phyloP scores from a whole-genome alignment of 2,113 vertebrate species.

The Balaenoptera acutorostrata region DNA sequence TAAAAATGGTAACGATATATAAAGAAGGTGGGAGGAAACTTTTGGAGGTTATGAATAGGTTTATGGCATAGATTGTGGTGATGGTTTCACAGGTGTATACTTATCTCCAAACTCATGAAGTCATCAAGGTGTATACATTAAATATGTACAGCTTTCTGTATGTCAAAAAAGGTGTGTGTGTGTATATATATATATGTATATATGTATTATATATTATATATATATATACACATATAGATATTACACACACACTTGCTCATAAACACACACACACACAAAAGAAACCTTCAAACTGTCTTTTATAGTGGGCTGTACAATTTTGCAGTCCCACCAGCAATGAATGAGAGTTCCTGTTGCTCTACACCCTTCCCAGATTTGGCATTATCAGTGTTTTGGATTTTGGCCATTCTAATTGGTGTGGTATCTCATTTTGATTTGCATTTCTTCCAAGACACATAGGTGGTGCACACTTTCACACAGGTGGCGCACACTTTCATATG shows the following conservation, averaged over 20 bases:
- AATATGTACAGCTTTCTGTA: not conserved
- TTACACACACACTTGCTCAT: not conserved
- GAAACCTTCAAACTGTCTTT: not conserved
- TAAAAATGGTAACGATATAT: not conserved
- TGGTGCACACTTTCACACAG: not conserved
- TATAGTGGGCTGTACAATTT: not conserved
- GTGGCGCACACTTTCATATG: not conserved
- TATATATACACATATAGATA: not conserved
- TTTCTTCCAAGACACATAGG: not conserved
- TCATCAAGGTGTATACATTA: not conserved
- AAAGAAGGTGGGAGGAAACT: not conserved
- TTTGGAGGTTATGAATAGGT: not conserved
- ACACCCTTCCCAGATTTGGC: not conserved
- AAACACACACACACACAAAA: not conserved
- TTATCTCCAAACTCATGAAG: not conserved
- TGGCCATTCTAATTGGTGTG: not conserved
- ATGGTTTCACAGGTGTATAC: not conserved
- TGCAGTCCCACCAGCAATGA: not conserved
- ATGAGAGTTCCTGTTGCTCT: not conserved
- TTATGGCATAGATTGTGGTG: not conserved
- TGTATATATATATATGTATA: not conserved
- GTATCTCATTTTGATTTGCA: not conserved
- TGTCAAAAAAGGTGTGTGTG: not conserved
- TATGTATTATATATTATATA: not conserved
- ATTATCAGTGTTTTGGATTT: not conserved